Evolutionary conservation across 2,113 vertebrate species (phyloP).

Genomic region (Oryzias curvinotus): DNA sequence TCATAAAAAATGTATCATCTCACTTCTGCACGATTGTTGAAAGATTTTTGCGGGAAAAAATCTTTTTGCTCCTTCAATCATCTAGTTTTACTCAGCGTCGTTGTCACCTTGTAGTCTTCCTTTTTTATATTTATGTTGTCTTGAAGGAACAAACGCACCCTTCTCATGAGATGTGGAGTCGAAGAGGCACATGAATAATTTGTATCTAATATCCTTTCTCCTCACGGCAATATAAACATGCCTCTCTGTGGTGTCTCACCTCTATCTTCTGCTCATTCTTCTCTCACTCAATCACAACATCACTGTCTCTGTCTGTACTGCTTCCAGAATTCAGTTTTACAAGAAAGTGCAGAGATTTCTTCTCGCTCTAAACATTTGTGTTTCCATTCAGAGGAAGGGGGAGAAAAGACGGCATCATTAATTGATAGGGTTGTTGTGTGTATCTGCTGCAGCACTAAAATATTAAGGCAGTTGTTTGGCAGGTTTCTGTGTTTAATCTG

Average conservation of each 20-base stretch:
- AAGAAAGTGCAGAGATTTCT: constrained; percentile 40
- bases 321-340: constrained; percentile 25
- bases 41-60: neutral
- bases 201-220: constrained; percentile 65
- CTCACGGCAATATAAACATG: constrained; percentile 62
- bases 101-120: neutral
- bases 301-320: neutral
- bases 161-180: constrained; percentile 43
- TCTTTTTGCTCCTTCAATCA: neutral
- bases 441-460: constrained; percentile 22
- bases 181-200: constrained; percentile 68
- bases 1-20: no score
- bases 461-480: constrained; percentile 19
- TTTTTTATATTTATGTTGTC: constrained; percentile 33
- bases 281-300: constrained; percentile 32
- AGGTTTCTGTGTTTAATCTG: neutral
- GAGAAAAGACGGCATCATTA: constrained; percentile 46
- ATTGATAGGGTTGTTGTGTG: constrained; percentile 42
- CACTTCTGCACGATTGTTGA: no score
- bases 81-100: constrained; percentile 1
- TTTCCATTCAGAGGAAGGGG: constrained; percentile 42
- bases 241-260: constrained; percentile 40
- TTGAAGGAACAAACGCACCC: constrained; percentile 46
- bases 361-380: constrained; percentile 52
- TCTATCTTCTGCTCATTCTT: constrained; percentile 28